Evolutionary conservation across 92 coral and sea anemone genomes (phyloP), one percentile per base, ranked within the genome.

Genomic region (Siderastrea radians): DNA sequence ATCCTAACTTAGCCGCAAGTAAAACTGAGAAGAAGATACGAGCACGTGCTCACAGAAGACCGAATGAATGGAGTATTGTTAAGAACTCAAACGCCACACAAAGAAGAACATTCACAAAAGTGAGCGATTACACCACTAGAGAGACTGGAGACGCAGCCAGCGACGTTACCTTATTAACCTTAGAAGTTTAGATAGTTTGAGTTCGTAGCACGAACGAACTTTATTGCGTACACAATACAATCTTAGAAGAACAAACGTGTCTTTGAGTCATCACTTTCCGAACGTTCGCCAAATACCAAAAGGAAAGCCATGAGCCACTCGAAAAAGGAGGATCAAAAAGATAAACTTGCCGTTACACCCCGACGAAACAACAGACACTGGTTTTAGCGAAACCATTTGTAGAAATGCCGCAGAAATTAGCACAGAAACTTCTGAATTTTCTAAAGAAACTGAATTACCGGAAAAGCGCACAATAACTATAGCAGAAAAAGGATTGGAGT

Each of bases 401-500:
- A 26, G 38, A 26, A 26, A 26, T 26, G 8, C 48, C 17, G 44
- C 17, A 74, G 74, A 62, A 60, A 26, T n/a, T 6, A 16, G 44
- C 61, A 26, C 38, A 26, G 38, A 26, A 26, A 26, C 38, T 2
- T n/a, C 60, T 72, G 60, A 26, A 26, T 26, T 26, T 26, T 26
- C 68, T n/a, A 12, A 44, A 72, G 16, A 5, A 8, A 6, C 14
- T 72, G 70, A 72, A 83, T 52, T 46, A 12, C 17, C 43, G 2
- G 67, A 81, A 70, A 55, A 71, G 15, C 38, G 53, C 49, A 62
- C 49, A 80, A 46, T 4, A 51, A 75, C 84, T 3, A 75, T 91
- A 89, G 88, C 90, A 3, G 92, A 88, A 84, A 91, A 82, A 74
- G 87, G 92, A 46, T 74, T 92, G 6, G 89, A 83, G 77, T 92